Evolutionary conservation across 2,113 vertebrate genomes (phyloP), one percentile per base, ranked within the genome.

Genomic region (Agapornis roseicollis): DNA sequence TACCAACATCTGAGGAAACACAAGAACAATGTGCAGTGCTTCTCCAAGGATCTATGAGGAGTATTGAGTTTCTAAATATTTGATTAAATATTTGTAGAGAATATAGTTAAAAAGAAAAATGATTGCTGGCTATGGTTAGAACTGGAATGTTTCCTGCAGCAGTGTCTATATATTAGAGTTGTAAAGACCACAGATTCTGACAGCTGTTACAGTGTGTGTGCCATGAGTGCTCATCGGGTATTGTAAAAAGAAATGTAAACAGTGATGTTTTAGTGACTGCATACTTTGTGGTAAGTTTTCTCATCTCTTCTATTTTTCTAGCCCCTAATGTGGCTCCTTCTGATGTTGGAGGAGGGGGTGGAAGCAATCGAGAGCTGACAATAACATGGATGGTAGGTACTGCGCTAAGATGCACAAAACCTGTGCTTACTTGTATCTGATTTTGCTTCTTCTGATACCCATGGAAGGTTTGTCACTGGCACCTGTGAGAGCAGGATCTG

Each of bases 241-340:
- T 88, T 89, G 29, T 88, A 31, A 94, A 94, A 70, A 50, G 82
- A 89, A 69, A 88, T 80, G 61, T 56, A 83, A 88, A 58, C 80
- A 27, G 61, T 66, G 13, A 3, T 89, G 90, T 96, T 80, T 71
- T 84, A 76, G 49, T 90, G 56, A 73, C 61, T 91, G 41, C 72
- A 33, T 93, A 65, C 25, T 80, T 71, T 37, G 24, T 80, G 42
- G 33, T 79, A 20, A 95, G 73, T 74, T 37, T 79, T 42, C 56
- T 86, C 87, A 50, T 95, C 76, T 97, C 5, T 96, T 89, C 89
- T 86, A 93, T 94, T 98, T 80, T 96, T 97, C 97, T 96, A 99
- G 99, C 97, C 97, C 99, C 99, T 96, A 98, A 98, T 90, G 99
- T 99, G 97, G 99, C 99, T 94, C 99, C 99, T 86, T 99, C 99